phyloP scores from a whole-genome alignment of 2,797 vertebrate species.

The Aldrovandia affinis region DNA sequence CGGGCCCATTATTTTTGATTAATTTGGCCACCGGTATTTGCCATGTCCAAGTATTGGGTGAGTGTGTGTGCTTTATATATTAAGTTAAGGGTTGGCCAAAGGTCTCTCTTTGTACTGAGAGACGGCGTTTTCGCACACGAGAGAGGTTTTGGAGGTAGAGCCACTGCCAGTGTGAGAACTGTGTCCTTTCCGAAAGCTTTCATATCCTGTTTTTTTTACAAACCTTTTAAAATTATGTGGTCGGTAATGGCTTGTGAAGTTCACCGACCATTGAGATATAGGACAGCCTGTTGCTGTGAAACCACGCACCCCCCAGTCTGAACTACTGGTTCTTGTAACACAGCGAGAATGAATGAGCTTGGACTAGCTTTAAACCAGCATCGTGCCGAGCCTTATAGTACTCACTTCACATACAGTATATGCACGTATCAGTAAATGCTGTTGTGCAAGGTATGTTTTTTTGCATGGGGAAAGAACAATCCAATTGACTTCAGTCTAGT shows the following conservation, averaged over 20 bases:
- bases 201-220: constrained; percentile 9
- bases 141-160: constrained; percentile 37
- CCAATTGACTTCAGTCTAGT: background rate
- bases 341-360: background rate
- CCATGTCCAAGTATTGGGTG: constrained; percentile 57
- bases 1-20: constrained; percentile 65
- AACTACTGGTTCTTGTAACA: background rate
- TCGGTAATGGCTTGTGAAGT: background rate
- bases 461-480: background rate
- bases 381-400: background rate
- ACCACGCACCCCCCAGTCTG: background rate
- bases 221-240: background rate
- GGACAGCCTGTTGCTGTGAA: background rate
- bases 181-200: constrained; percentile 25
- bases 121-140: constrained; percentile 42
- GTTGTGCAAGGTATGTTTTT: background rate
- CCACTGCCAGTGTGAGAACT: constrained; percentile 42
- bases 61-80: constrained; percentile 68
- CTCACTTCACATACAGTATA: background rate
- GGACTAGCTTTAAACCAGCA: background rate
- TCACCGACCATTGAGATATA: background rate
- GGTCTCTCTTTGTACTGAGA: constrained; percentile 51
- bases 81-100: constrained; percentile 62
- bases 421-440: background rate
- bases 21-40: constrained; percentile 64